Base-by-base conservation (phyloP, 2,797 vertebrate genomes). In the Hoplostethus atlanticus region DNA sequence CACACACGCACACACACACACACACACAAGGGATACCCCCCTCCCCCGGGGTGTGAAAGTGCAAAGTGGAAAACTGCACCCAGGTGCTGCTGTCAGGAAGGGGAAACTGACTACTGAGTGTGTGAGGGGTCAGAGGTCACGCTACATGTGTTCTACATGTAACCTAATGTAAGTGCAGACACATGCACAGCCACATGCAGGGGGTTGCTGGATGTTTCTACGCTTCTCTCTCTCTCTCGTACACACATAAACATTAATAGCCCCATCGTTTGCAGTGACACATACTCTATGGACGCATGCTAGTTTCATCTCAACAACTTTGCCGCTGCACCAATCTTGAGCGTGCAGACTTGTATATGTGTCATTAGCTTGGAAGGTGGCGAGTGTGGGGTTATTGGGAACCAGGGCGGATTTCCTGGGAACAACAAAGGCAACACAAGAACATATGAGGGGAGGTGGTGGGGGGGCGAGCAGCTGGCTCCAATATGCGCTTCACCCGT, bases 61-160 rank as follows among this genome's bases (percentile, higher is more conserved):
- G 64, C 30, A 85, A 82, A 77, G 81, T 84, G 68, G 77, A 83
- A 87, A 92, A 94, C 71, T 87, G 84, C 80, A 91, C 81, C 86
- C 85, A 92, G 86, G 77, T 89, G 87, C 71, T 77, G 53, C n/a
- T 66, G 56, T 87, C 71, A 73, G 79, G 81, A 85, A 86, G 73
- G 70, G 81, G 76, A 91, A 92, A 80, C 59, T 54, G 66, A 79
- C 85, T 80, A 81, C 76, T 69, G 77, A 86, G 76, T 72, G 70
- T 76, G 47, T 72, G 56, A 55, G 38, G 63, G 82, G 83, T 82
- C 85, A 84, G 67, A 83, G 86, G 79, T 82, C 69, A 84, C 28
- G 50, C 52, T 84, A 61, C 70, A 87, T 68, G 70, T 84, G 79
- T 79, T 84, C 65, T 36, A 62, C 8, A 9, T 79, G 72, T 78